Conservation (phyloP, 2,797 vertebrate genomes). For the Garrulus glandarius region DNA sequence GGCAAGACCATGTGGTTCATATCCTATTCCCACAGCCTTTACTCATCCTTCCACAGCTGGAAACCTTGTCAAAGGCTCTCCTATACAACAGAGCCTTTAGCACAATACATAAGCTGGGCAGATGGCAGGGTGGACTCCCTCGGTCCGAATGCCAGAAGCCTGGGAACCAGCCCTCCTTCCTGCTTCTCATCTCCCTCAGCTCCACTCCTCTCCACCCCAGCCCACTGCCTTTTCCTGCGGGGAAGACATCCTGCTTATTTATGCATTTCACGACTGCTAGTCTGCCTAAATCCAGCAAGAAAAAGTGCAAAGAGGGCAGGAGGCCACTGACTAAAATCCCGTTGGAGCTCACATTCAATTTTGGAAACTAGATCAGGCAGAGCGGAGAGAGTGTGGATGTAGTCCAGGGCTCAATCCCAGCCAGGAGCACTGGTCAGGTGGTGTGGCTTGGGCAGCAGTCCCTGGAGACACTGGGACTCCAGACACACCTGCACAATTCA, state of each 20-base stretch:
- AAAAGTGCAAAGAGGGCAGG: conserved; percentile 13
- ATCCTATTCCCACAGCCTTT: conserved; percentile 68
- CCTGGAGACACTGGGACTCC: neutral
- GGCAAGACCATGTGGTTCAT: conserved; percentile 15
- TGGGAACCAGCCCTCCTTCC: conserved; percentile 66
- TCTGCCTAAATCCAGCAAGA: neutral
- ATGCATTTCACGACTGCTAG: neutral
- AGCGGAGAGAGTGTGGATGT: neutral
- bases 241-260: conserved; percentile 63
- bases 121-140: conserved; percentile 62
- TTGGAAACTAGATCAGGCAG: neutral
- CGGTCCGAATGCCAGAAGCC: conserved; percentile 46
- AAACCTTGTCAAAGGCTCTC: conserved; percentile 56
- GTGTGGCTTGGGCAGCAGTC: neutral
- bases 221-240: conserved; percentile 53
- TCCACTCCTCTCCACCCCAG: neutral
- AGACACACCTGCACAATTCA: neutral
- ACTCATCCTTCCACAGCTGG: conserved; percentile 66
- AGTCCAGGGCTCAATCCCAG: fast-evolving
- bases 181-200: conserved; percentile 62
- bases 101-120: conserved; percentile 58
- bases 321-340: neutral
- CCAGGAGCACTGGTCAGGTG: neutral
- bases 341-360: neutral
- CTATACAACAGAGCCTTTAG: conserved; percentile 20